Evolutionary conservation across 2,113 vertebrate genomes (phyloP), one percentile per base, ranked within the genome.

Genomic region (Oryzias celebensis): DNA sequence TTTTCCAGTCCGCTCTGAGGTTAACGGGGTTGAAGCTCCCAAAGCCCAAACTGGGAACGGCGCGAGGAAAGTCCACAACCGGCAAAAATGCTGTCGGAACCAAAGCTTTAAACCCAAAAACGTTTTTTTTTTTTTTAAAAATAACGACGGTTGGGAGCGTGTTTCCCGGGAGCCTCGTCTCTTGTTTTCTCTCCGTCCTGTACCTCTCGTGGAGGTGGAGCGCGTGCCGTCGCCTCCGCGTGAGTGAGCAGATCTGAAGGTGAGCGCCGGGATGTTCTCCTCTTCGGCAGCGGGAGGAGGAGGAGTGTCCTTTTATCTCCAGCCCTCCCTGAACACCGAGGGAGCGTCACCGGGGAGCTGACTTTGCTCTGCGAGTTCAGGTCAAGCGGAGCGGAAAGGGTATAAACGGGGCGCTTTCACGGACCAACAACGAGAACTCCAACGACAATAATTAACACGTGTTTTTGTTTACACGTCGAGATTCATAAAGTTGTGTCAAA

Each of bases 251-350:
- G 36, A 8, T 36, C 50, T 58, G 41, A 55, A 63, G 49, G 62
- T 16, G 45, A 7, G 45, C 18, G 16, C 36, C 14, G 13, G 17
- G 46, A 18, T 4, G 28, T 59, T 22, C 7, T 44, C 52, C 26
- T 44, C 57, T 13, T 43, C 31, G 66, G 12, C 64, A n/a, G 64
- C 56, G 52, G 24, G 6, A 46, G 74, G 67, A 77, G 81, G 85
- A 63, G 80, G 80, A 78, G 82, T 48, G 43, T 61, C 41, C 1
- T 64, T 82, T 80, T 75, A 81, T 84, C 55, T 52, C 52, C 67
- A 49, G 72, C 63, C 62, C 58, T 62, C 58, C 54, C n/a, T 12
- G 52, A 45, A 60, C 79, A 46, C 71, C 44, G 52, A 62, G 46
- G 41, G 46, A 69, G 71, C 65, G 77, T 75, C 75, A 79, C 53